Percentiles rank a stretch among this genome's conserved stretches.
Conservation (phyloP, 2,888 invertebrate species). For the Chaitophorus viminalis region DNA sequence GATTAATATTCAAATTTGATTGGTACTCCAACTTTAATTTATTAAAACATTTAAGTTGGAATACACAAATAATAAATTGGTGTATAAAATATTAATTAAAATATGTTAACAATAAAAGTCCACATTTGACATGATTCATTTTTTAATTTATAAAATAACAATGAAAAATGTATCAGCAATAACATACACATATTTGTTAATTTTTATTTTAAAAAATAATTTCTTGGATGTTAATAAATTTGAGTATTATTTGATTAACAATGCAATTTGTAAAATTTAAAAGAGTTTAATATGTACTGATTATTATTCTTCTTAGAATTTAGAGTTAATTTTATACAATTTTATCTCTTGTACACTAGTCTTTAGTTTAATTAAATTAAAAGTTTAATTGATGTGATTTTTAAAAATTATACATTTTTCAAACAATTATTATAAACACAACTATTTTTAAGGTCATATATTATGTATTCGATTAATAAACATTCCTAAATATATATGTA, state of each 20-base stretch:
- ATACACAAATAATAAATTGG: neutral
- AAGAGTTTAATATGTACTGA: neutral
- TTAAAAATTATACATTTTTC: slow-evolving; percentile 6
- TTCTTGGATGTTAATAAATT: neutral
- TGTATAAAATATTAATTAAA: neutral
- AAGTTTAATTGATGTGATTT: neutral
- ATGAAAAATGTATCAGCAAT: neutral
- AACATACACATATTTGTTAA: neutral
- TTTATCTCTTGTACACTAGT: neutral
- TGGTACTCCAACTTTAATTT: neutral
- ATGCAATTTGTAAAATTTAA: neutral
- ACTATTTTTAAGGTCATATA: neutral
- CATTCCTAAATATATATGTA: slow-evolving; percentile 35
- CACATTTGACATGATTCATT: neutral
- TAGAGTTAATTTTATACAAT: neutral
- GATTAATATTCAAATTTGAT: neutral
- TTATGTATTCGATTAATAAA: slow-evolving; percentile 6
- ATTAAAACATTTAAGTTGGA: neutral
- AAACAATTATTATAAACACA: neutral
- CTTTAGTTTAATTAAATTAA: neutral
- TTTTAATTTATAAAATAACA: neutral
- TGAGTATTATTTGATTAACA: neutral
- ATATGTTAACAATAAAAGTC: neutral
- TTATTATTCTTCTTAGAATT: neutral
- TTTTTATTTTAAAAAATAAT: neutral